A percentile compares a stretch with the other conserved stretches of the same genome.
Conservation (phyloP, 2,113 vertebrate genomes). For the Apaloderma vittatum region DNA sequence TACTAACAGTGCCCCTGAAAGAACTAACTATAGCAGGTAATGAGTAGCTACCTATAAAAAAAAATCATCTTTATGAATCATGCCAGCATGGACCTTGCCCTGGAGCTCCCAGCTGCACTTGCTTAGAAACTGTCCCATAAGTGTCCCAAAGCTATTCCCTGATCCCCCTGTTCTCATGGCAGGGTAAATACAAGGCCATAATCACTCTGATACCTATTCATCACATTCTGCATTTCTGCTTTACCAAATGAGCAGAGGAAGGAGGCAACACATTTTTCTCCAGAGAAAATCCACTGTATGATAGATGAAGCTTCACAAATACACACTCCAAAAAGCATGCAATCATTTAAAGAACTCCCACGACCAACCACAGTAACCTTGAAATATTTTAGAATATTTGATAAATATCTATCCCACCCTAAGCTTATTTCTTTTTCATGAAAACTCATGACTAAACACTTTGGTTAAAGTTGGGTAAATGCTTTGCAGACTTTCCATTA, state of each 20-base stretch:
- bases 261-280: slow-evolving; percentile 49
- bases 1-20: not conserved
- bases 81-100: not conserved
- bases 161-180: not conserved
- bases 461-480: not conserved
- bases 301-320: slow-evolving; percentile 63
- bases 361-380: not conserved
- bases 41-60: not conserved
- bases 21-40: not conserved
- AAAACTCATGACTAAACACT: not conserved
- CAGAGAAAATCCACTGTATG: slow-evolving; percentile 43
- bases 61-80: not conserved
- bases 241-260: slow-evolving; percentile 34
- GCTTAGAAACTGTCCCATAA: not conserved
- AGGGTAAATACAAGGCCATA: not conserved
- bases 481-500: not conserved
- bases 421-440: not conserved
- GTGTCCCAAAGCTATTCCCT: not conserved
- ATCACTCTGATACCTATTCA: not conserved
- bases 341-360: slow-evolving; percentile 63
- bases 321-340: slow-evolving; percentile 45
- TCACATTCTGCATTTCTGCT: slow-evolving; percentile 24
- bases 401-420: slow-evolving; percentile 3
- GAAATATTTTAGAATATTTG: slow-evolving; percentile 54
- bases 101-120: not conserved